Evolutionary conservation across 37 sponge, comb jelly and placozoan species (phyloP), one percentile per base, ranked within the genome.

Genomic region (Theonella swinhoei): DNA sequence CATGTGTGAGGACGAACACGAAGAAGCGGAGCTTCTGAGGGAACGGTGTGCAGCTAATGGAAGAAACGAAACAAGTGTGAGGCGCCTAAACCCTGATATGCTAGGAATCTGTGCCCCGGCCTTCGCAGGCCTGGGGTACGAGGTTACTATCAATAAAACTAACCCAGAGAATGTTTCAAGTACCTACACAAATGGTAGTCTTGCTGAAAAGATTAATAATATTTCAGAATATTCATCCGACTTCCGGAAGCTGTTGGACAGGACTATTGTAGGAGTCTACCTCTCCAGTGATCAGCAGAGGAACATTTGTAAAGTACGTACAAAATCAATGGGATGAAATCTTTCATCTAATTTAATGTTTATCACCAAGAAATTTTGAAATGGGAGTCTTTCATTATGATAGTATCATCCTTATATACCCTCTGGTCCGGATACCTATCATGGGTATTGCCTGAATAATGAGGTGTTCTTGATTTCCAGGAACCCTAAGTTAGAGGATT

Each of bases 301-400:
- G 3, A 70, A 67, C 64, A 3, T 25, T 3, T 87, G 88, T 39
- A 66, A 80, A 66, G 88, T 87, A 36, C 75, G 87, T 74, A 0
- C 24, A 39, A 35, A n/a, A 25, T 38, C 9, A n/a, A n/a, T n/a
- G n/a, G n/a, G n/a, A n/a, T n/a, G n/a, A n/a, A n/a, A n/a, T n/a
- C n/a, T n/a, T n/a, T n/a, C n/a, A n/a, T n/a, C n/a, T n/a, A n/a
- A n/a, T n/a, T n/a, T n/a, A n/a, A n/a, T n/a, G n/a, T n/a, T n/a
- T n/a, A n/a, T n/a, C n/a, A n/a, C n/a, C n/a, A n/a, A n/a, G n/a
- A n/a, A n/a, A n/a, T n/a, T n/a, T n/a, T n/a, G n/a, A n/a, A n/a
- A n/a, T n/a, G n/a, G n/a, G n/a, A n/a, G n/a, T n/a, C n/a, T n/a
- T n/a, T n/a, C n/a, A n/a, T n/a, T n/a, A n/a, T n/a, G n/a, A n/a